A percentile compares a stretch with the other conserved stretches of the same genome.
These are phyloP conservation scores for Chrosomus eos DNA, from an alignment of 2,797 vertebrate genomes.

Conservation along the genomic window DNA sequence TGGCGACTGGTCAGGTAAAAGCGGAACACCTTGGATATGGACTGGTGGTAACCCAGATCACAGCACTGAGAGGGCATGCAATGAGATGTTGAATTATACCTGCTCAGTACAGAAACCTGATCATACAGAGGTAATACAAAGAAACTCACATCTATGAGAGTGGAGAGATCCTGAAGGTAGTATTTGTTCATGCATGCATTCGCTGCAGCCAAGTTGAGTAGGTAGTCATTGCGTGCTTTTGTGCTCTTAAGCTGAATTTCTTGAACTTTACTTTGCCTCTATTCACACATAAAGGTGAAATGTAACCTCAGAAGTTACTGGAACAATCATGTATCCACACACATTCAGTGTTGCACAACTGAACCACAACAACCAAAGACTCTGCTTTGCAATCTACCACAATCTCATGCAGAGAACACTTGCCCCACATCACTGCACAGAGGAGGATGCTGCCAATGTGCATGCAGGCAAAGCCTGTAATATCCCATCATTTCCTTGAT, in stretches of 20 bases:
- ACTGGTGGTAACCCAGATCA: conserved; percentile 85
- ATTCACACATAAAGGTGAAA: not conserved
- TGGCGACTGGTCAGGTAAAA: conserved; percentile 77
- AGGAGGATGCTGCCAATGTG: not conserved
- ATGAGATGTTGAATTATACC: not conserved
- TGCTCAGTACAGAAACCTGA: not conserved
- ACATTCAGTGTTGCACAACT: not conserved
- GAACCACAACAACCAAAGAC: conserved; percentile 40
- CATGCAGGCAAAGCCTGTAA: not conserved
- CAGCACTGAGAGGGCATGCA: conserved; percentile 76
- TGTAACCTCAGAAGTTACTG: not conserved
- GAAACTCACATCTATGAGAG: conserved; percentile 85
- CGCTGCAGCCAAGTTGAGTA: conserved; percentile 84
- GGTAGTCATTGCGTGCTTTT: conserved; percentile 89
- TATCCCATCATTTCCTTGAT: not conserved
- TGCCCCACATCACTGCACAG: conserved; percentile 25
- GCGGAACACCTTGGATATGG: conserved; percentile 78
- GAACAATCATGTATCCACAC: conserved; percentile 25
- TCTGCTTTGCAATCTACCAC: conserved; percentile 23
- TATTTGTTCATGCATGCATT: conserved; percentile 87
- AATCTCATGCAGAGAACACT: not conserved
- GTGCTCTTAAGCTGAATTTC: conserved; percentile 86
- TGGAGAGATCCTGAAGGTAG: conserved; percentile 81
- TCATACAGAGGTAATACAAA: not conserved
- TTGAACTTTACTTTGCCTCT: conserved; percentile 86